Base-by-base conservation (phyloP, 2,113 vertebrate species). In the Grantiella picta region DNA sequence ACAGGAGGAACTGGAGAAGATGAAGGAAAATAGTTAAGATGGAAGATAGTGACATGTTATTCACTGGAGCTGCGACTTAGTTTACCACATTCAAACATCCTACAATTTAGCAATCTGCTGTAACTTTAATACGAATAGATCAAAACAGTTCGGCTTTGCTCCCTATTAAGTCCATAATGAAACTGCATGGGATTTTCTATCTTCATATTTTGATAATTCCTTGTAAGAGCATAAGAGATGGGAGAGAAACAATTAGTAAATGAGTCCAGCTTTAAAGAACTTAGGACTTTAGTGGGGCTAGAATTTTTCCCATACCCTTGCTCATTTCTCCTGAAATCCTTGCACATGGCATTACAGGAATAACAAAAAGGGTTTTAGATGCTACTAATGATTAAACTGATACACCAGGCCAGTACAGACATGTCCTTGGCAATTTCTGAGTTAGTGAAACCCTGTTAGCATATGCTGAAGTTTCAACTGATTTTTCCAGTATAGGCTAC, bases 71-170 rank as follows among this genome's bases (percentile, higher is more conserved):
- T 71, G 47, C 42, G 57, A 45, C 40, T 83, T 75, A 63, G 9
- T 44, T 81, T 76, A 60, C 33, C 69, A 57, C 45, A 86, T 57
- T 63, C 76, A 95, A 86, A 65, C n/a, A 64, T 61, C 53, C 47
- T 47, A 77, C 52, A 89, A 27, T 52, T 91, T 40, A 63, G 31
- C 44, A 89, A 69, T 83, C 56, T 81, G 65, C 31, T 78, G 11
- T 40, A 94, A 61, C 50, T 90, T 70, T 49, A 78, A 56, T 42
- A 92, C 24, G 13, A 82, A 71, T 40, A 71, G 24, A 93, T 49
- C 60, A 84, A 84, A 94, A 59, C 8, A 75, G 35, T 69, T 77
- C 70, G 87, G 44, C 56, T 87, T 72, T 89, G 65, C 3, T 61
- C 27, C 24, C 12, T 25, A 79, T 54, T 68, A 84, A 71, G 49